Evolutionary conservation across 2,797 vertebrate genomes (phyloP).

Genomic region (Phrynocephalus forsythii): DNA sequence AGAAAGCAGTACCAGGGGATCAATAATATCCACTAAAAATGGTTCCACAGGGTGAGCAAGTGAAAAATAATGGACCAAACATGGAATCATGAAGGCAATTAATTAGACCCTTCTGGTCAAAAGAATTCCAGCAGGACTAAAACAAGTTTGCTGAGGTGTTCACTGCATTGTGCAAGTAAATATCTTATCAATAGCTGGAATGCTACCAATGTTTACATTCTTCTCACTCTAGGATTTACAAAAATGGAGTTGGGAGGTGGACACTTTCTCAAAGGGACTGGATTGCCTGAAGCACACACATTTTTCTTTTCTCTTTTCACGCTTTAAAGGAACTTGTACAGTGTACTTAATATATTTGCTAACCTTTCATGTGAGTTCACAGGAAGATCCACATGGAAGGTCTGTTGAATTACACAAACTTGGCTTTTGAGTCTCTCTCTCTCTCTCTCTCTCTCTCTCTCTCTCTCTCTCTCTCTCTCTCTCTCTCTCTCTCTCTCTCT

Average conservation of each 20-base stretch:
- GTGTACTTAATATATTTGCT: constrained; percentile 59
- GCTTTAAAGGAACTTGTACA: constrained; percentile 59
- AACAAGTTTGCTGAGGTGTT: constrained; percentile 14
- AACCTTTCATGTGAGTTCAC: constrained; percentile 59
- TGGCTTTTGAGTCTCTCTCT: too few relatives aligned
- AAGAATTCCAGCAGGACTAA: constrained; percentile 27
- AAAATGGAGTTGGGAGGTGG: constrained; percentile 61
- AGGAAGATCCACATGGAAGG: constrained; percentile 56
- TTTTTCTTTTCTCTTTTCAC: constrained; percentile 64
- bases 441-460: too few relatives aligned
- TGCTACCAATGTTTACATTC: constrained; percentile 64
- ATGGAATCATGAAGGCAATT: constrained; percentile 1
- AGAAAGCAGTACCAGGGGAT: constrained; percentile 6
- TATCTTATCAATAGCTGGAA: constrained; percentile 63
- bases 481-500: too few relatives aligned
- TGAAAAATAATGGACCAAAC: neutral
- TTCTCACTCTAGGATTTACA: constrained; percentile 69
- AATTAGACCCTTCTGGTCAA: constrained; percentile 24
- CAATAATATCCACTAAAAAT: constrained; percentile 28
- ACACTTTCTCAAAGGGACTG: constrained; percentile 62
- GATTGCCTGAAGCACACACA: constrained; percentile 65
- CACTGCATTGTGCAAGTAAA: constrained; percentile 32
- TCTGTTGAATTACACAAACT: constrained; percentile 54
- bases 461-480: too few relatives aligned
- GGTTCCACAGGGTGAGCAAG: neutral